A percentile compares a stretch with the other conserved stretches of the same genome.
Evolutionary conservation across 1,140 invertebrate genomes (phyloP).

Genomic region (Leptinotarsa undecemlineata): DNA sequence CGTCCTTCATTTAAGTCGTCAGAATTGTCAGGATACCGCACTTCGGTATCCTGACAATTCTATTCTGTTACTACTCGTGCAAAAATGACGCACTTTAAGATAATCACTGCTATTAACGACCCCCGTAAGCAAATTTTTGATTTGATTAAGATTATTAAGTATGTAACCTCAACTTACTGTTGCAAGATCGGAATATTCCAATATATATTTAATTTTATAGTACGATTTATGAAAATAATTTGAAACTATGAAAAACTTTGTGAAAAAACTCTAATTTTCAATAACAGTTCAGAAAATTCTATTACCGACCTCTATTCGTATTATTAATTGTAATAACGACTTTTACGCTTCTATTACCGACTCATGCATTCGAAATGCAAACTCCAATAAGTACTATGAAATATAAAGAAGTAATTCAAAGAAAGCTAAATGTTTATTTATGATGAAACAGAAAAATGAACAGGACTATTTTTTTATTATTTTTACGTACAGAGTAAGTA

Average conservation of each 20-base stretch:
- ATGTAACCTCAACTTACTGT: background rate
- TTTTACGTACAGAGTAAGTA: background rate
- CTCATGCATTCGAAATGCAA: background rate
- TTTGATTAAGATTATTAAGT: background rate
- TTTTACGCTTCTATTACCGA: background rate
- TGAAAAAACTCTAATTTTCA: background rate
- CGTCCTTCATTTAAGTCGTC: too few species aligned
- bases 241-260: too few species aligned
- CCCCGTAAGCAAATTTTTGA: background rate
- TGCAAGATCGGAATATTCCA: background rate
- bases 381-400: background rate
- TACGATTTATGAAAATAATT: too few species aligned
- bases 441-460: background rate
- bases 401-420: background rate
- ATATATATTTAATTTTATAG: background rate
- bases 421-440: constrained; percentile 8
- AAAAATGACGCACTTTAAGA: too few species aligned
- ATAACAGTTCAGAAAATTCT: background rate
- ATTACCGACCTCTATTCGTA: background rate
- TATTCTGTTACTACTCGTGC: too few species aligned
- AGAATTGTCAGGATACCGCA: too few species aligned
- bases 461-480: background rate
- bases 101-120: background rate
- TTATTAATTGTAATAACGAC: background rate
- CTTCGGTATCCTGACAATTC: too few species aligned